Conservation (phyloP, 2,888 invertebrate species). For the Amphimallon solstitiale region DNA sequence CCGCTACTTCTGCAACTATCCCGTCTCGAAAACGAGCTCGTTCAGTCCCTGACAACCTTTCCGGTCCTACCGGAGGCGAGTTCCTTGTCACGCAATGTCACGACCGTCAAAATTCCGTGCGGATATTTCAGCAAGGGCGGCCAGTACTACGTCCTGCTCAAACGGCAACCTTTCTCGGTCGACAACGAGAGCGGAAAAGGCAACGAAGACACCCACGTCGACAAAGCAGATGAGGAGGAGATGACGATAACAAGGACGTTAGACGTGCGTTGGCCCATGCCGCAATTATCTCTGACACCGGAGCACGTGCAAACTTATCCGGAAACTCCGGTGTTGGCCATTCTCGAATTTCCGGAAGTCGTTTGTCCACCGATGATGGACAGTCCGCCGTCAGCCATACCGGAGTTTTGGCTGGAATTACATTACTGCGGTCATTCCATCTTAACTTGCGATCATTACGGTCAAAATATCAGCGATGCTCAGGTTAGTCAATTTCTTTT, state of each 20-base stretch:
- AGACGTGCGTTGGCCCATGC: constrained; percentile 85
- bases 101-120: constrained; percentile 68
- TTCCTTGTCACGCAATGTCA: constrained; percentile 57
- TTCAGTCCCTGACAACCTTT: constrained; percentile 58
- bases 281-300: constrained; percentile 75
- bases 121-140: constrained; percentile 81
- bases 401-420: constrained; percentile 81
- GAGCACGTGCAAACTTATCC: constrained; percentile 84
- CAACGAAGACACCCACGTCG: constrained; percentile 43
- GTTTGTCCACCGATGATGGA: constrained; percentile 74
- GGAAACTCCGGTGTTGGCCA: constrained; percentile 76
- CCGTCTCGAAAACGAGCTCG: constrained; percentile 61
- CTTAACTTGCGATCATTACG: constrained; percentile 72
- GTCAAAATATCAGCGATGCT: constrained; percentile 28
- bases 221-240: constrained; percentile 51
- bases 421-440: constrained; percentile 83
- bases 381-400: constrained; percentile 64
- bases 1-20: constrained; percentile 62
- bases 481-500: constrained; percentile 22
- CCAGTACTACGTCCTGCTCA: constrained; percentile 68
- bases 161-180: constrained; percentile 52
- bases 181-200: constrained; percentile 47
- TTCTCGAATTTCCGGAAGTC: constrained; percentile 78
- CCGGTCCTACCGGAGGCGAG: constrained; percentile 60
- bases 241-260: constrained; percentile 67